Percentiles rank a stretch among this genome's conserved stretches.
Evolutionary conservation across 1,140 invertebrate genomes (phyloP).

Genomic region (Orchesella cincta): DNA sequence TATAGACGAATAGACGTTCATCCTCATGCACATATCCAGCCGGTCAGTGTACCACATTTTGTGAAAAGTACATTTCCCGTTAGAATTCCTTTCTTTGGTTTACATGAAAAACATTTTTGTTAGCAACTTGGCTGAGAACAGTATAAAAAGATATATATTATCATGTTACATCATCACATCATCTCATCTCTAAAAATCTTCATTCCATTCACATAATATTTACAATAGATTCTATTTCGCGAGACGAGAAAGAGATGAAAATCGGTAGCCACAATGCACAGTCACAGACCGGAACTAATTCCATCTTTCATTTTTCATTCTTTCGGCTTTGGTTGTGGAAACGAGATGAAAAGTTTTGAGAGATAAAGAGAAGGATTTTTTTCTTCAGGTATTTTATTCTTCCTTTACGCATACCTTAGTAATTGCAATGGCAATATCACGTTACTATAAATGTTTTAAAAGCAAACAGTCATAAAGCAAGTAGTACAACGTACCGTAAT

Average conservation of each 20-base stretch:
- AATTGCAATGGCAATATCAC: too few relatives aligned
- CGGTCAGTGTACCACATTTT: constrained; percentile 20
- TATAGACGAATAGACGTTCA: too few relatives aligned
- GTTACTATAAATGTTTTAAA: too few relatives aligned
- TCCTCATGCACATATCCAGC: constrained; percentile 2
- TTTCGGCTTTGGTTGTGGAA: not conserved
- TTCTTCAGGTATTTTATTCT: too few relatives aligned
- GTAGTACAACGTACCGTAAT: not conserved
- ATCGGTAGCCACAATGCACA: not conserved
- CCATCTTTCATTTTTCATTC: not conserved
- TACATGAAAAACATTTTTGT: not conserved
- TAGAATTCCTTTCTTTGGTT: not conserved
- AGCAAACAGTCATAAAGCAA: too few relatives aligned
- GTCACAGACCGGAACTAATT: constrained; percentile 22
- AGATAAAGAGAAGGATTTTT: too few relatives aligned
- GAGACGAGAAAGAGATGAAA: not conserved
- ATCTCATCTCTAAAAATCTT: not conserved
- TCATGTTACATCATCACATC: not conserved
- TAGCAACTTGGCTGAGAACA: not conserved
- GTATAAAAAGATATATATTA: not conserved
- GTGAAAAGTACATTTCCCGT: not conserved
- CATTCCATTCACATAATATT: not conserved
- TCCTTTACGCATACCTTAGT: too few relatives aligned
- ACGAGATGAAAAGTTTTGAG: constrained; percentile 13
- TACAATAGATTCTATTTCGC: not conserved